A percentile compares a stretch with the other conserved stretches of the same genome.
These are phyloP conservation scores for Cariama cristata DNA, from an alignment of 2,113 vertebrate genomes.

Conservation along the genomic window DNA sequence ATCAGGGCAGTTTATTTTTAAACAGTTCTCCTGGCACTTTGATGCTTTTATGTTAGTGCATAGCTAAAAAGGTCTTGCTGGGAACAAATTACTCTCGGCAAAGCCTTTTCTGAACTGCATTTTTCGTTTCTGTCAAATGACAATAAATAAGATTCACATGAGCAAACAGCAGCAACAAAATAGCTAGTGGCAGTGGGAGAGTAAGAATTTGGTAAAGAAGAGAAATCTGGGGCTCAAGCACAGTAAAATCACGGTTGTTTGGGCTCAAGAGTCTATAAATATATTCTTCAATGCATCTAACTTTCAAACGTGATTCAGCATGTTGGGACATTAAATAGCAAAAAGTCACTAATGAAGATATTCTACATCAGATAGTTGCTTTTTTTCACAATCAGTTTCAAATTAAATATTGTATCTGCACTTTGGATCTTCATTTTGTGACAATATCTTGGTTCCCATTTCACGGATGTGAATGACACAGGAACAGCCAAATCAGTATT, in stretches of 20 bases:
- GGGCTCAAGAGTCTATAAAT: not conserved
- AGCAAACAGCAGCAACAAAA: not conserved
- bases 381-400: not conserved
- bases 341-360: not conserved
- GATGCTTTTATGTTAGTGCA: slow-evolving; percentile 9
- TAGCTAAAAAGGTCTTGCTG: slow-evolving; percentile 37
- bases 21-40: slow-evolving; percentile 38
- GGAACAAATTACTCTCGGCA: slow-evolving; percentile 24
- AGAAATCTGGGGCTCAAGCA: not conserved
- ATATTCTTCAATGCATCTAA: not conserved
- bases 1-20: slow-evolving; percentile 25
- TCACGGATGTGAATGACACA: not conserved
- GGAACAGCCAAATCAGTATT: not conserved
- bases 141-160: slow-evolving; percentile 10
- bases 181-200: not conserved
- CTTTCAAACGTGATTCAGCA: not conserved
- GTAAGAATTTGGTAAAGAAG: not conserved
- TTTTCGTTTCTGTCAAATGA: not conserved
- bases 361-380: not conserved
- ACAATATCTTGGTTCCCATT: not conserved
- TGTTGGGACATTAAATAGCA: not conserved
- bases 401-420: not conserved
- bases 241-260: not conserved
- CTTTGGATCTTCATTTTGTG: not conserved
- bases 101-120: not conserved